Evolutionary conservation across 2,888 invertebrate genomes (phyloP), one percentile per base, ranked within the genome.

Genomic region (Phengaris arion): DNA sequence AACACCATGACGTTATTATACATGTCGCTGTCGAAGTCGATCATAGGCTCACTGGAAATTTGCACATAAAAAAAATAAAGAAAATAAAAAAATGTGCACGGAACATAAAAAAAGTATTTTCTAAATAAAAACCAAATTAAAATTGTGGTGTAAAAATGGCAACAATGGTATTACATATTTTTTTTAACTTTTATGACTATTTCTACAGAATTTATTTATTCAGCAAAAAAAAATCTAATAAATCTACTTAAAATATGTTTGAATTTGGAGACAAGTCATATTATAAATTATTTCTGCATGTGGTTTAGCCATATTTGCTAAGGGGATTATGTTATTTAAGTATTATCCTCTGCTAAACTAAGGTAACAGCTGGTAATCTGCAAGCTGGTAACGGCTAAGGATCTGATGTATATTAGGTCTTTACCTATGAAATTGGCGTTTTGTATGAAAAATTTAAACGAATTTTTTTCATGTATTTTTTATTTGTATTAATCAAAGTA

Each of bases 21-120:
- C 79, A 91, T 85, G 79, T 93, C 92, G 85, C 87, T 91, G 90
- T 93, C 93, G 85, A 91, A 92, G 85, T 93, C 93, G 81, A 91
- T 89, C 81, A 91, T 85, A 45, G 92, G 92, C 82, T 92, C 93
- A 80, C 93, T 93, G 89, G 76, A 88, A 89, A 83, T 77, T 74
- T 76, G 76, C 72, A 78, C 76, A 80, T 78, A 80, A 77, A 81
- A 81, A 78, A 78, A 79, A 78, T 81, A 79, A 79, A 82, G 81
- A 80, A 78, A 80, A 78, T 69, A 76, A 80, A 80, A 79, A 79
- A 77, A 52, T 72, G 72, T 72, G 72, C 72, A 72, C 54, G 1
- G 35, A 72, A 72, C 35, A 51, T 35, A 72, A 72, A 70, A 48
- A 75, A 76, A 75, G 76, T 77, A 76, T 35, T 10, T 35, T 68